Evolutionary conservation across 2,888 invertebrate species (phyloP).

Genomic region (Cinara cedri): DNA sequence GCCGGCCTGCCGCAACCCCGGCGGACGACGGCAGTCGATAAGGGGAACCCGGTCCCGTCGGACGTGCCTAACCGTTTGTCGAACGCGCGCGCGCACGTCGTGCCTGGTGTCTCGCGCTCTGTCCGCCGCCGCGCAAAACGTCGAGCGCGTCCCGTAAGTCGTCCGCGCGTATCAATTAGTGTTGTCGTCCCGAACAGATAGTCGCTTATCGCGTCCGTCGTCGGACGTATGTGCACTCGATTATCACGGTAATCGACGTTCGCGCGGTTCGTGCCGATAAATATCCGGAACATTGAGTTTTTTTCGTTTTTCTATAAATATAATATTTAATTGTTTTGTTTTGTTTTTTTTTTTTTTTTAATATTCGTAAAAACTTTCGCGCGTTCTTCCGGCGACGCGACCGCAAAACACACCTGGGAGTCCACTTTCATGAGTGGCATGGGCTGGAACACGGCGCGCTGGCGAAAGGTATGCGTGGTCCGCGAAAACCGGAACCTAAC

Average conservation of each 20-base stretch:
- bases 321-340: background rate
- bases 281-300: too few relatives aligned
- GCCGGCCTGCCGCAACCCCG: constrained; percentile 46
- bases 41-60: constrained; percentile 48
- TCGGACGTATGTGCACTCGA: background rate
- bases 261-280: background rate
- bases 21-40: constrained; percentile 54
- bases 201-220: background rate
- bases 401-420: constrained; percentile 1
- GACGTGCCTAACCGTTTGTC: constrained; percentile 15
- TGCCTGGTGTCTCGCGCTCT: background rate
- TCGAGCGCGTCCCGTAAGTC: background rate
- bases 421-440: constrained; percentile 54
- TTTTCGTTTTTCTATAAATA: too few relatives aligned
- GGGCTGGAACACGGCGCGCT: constrained; percentile 54
- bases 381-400: too few relatives aligned
- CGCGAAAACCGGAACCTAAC: background rate
- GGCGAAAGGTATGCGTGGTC: constrained; percentile 45
- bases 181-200: background rate
- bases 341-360: too few relatives aligned
- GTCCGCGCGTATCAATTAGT: background rate
- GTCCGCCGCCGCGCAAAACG: constrained; percentile 2
- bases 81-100: constrained; percentile 7
- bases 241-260: background rate
- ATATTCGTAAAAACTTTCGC: too few relatives aligned